Percentiles rank a stretch among this genome's conserved stretches.
Evolutionary conservation across 2,113 vertebrate genomes (phyloP).

Genomic region (Stercorarius parasiticus): DNA sequence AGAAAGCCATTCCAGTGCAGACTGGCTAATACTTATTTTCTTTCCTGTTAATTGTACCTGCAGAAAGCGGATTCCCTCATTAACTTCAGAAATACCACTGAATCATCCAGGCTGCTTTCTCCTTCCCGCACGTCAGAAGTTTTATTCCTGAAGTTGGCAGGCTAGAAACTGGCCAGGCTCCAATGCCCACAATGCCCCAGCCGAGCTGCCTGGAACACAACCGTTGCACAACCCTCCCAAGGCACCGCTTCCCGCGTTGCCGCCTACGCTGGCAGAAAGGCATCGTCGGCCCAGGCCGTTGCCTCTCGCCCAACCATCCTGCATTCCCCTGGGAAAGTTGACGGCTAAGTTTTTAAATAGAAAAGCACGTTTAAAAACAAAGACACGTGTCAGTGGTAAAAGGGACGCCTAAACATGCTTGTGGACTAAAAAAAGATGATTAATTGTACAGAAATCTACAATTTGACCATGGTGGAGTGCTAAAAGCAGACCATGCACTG

Average conservation of each 20-base stretch:
- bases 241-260: background rate
- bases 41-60: background rate
- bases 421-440: background rate
- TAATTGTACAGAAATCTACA: background rate
- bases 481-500: background rate
- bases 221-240: background rate
- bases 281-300: rapidly evolving
- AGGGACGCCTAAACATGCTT: background rate
- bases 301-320: background rate
- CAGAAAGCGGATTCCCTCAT: background rate
- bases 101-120: background rate
- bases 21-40: background rate
- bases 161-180: background rate
- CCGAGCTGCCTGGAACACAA: background rate
- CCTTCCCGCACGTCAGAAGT: background rate
- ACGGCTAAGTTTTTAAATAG: background rate
- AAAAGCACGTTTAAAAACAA: background rate
- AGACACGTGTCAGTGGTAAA: background rate
- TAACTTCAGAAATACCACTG: background rate
- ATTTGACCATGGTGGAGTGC: background rate
- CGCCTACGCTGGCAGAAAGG: background rate
- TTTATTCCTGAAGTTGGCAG: background rate
- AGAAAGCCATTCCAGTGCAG: background rate
- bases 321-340: slow-evolving; percentile 1
- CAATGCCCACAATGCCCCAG: background rate